Conservation (phyloP, 2,888 invertebrate species). For the Acanthopleura granulata region DNA sequence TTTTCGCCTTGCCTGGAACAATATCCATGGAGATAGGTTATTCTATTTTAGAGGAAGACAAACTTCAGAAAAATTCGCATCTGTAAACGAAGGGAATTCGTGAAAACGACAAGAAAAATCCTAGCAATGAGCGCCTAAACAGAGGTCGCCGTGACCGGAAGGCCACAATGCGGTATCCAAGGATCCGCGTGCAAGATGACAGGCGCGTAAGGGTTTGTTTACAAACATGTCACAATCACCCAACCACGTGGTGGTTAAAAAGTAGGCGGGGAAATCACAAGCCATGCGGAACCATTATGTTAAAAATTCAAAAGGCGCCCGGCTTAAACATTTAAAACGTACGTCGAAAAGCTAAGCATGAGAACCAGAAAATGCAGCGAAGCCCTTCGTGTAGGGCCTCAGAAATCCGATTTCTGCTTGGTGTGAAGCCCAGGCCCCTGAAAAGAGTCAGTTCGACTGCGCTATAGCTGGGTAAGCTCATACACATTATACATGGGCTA, state of each 20-base stretch:
- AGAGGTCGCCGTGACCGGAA: neutral
- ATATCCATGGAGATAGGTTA: neutral
- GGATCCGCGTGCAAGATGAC: neutral
- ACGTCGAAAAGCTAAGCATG: too few species aligned
- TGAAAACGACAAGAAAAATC: too few species aligned
- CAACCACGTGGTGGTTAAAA: conserved; percentile 7
- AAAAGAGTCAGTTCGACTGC: too few species aligned
- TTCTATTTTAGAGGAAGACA: neutral
- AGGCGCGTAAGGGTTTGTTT: neutral
- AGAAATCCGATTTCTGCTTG: neutral
- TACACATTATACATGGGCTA: too few species aligned
- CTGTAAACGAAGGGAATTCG: too few species aligned
- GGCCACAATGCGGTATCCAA: neutral
- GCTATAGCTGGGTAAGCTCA: too few species aligned
- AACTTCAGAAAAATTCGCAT: neutral
- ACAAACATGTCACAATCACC: conserved; percentile 4
- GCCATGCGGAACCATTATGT: neutral
- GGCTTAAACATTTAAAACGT: too few species aligned
- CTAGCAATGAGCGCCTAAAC: neutral
- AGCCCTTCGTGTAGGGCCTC: conserved; percentile 3
- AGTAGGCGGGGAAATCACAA: neutral
- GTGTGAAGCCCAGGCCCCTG: neutral
- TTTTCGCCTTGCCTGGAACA: neutral
- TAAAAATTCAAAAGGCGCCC: neutral
- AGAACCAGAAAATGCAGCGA: neutral